Evolutionary conservation across 2,113 vertebrate species (phyloP).

Genomic region (Hippocampus guttulatus): DNA sequence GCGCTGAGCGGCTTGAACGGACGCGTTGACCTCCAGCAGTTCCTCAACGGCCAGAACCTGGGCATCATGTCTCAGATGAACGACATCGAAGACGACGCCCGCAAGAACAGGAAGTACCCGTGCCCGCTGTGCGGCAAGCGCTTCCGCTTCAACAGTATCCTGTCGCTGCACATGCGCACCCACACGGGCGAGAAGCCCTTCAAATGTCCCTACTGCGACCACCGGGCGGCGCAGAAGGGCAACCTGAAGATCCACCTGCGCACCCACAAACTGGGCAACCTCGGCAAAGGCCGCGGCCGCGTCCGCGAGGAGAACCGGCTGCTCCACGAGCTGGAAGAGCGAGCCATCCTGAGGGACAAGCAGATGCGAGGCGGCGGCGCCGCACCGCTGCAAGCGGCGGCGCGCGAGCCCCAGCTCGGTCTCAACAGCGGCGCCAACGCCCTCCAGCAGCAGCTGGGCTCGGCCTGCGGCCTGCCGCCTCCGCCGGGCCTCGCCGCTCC

Average conservation of each 20-base stretch:
- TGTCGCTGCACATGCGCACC: constrained; percentile 97
- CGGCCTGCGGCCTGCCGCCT: constrained; percentile 81
- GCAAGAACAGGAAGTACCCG: constrained; percentile 96
- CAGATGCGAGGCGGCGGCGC: constrained; percentile 84
- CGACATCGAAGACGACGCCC: constrained; percentile 95
- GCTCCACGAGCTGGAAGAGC: constrained; percentile 93
- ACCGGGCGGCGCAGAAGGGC: constrained; percentile 95
- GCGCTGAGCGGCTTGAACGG: constrained; percentile 83
- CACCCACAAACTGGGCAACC: constrained; percentile 95
- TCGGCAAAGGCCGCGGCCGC: constrained; percentile 93
- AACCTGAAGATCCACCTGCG: constrained; percentile 98
- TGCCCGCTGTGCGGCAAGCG: constrained; percentile 96
- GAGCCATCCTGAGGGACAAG: constrained; percentile 93
- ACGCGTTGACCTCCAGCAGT: constrained; percentile 94
- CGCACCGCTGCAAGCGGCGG: constrained; percentile 79
- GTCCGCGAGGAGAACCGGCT: constrained; percentile 96
- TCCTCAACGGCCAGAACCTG: constrained; percentile 95
- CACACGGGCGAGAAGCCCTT: constrained; percentile 99
- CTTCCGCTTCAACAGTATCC: constrained; percentile 98
- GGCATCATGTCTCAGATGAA: constrained; percentile 99
- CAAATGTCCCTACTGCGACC: constrained; percentile 98
- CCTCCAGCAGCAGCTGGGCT: constrained; percentile 77
- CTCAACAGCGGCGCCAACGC: constrained; percentile 73
- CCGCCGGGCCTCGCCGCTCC: constrained; percentile 77
- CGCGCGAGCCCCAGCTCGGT: constrained; percentile 70